Evolutionary conservation across 2,113 vertebrate genomes (phyloP).

Genomic region (Eubucco bourcierii): DNA sequence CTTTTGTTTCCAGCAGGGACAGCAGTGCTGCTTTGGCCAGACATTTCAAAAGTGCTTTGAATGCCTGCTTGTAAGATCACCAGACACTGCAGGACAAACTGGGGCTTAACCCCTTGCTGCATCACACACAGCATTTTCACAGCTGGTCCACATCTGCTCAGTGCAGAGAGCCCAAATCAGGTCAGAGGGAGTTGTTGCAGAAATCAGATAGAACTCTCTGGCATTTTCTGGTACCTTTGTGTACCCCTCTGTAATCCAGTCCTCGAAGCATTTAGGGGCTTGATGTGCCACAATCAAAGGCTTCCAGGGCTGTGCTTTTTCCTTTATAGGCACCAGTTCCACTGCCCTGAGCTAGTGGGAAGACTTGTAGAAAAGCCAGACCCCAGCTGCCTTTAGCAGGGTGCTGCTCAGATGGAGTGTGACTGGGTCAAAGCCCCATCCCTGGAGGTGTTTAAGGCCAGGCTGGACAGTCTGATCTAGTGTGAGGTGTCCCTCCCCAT

Average conservation of each 20-base stretch:
- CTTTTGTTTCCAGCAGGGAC: neutral
- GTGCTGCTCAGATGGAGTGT: fast-evolving
- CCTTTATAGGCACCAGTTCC: neutral
- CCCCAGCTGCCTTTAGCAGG: neutral
- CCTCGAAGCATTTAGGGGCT: slow-evolving; percentile 3
- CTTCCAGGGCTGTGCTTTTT: neutral
- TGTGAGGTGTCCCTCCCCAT: too few species aligned
- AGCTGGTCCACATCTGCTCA: neutral
- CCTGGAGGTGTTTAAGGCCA: too few species aligned
- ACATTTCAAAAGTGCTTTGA: slow-evolving; percentile 21
- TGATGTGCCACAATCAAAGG: neutral
- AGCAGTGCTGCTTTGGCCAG: neutral
- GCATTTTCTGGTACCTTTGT: neutral
- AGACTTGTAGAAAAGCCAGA: neutral
- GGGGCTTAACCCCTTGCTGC: neutral
- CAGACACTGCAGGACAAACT: neutral
- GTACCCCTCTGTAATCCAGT: neutral
- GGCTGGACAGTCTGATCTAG: too few species aligned
- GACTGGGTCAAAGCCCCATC: too few species aligned
- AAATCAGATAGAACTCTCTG: neutral
- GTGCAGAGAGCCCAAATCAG: neutral
- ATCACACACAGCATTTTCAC: neutral
- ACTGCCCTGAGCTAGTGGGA: neutral
- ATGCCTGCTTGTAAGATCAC: neutral
- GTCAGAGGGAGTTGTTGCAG: neutral